Evolutionary conservation across 2,797 vertebrate species (phyloP).

Genomic region (Poliocrania exsul): DNA sequence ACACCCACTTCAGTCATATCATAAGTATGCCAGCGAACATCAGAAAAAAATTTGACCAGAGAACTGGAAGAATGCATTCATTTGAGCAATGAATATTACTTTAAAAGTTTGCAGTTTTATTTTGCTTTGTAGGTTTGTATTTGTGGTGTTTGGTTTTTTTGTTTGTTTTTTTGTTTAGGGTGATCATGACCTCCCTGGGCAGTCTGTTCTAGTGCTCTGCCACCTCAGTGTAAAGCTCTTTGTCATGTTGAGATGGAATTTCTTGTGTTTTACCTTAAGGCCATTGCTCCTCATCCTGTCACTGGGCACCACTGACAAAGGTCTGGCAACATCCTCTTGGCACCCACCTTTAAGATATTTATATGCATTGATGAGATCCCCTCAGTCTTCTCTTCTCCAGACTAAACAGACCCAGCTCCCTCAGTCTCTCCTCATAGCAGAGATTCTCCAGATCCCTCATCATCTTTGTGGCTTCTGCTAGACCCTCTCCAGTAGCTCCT

Average conservation of each 20-base stretch:
- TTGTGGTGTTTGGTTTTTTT: neutral
- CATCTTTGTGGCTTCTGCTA: neutral
- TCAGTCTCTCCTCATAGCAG: neutral
- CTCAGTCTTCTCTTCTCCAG: neutral
- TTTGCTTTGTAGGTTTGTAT: neutral
- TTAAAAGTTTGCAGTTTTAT: neutral
- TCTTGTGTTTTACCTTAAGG: neutral
- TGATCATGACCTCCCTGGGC: neutral
- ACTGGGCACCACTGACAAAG: neutral
- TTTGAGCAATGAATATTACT: neutral
- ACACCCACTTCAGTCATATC: rapidly evolving
- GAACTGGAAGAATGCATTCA: neutral
- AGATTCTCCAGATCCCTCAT: neutral
- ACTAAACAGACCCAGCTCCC: neutral
- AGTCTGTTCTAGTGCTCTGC: neutral
- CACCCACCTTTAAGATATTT: neutral
- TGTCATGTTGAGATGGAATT: neutral
- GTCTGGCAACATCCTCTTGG: neutral
- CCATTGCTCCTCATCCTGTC: neutral
- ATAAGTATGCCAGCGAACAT: neutral
- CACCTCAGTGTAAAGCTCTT: neutral
- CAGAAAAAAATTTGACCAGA: neutral
- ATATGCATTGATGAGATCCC: neutral
- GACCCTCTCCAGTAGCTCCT: neutral
- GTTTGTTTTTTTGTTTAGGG: neutral